Evolutionary conservation across 64 coral and sea anemone species (phyloP).

Genomic region (Anthopleura sola): DNA sequence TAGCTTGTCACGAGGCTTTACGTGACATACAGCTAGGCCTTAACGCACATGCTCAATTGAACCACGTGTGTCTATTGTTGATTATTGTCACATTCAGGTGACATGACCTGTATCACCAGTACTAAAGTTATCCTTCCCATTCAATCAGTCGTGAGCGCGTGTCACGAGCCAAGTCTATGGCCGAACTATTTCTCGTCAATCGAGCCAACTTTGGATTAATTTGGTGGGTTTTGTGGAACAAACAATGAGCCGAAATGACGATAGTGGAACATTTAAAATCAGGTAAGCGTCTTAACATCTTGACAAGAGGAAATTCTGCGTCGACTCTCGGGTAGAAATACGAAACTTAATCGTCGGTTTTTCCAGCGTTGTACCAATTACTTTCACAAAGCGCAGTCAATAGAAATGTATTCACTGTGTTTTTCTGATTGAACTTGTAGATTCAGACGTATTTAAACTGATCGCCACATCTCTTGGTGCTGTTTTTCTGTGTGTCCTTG

Average conservation of each 20-base stretch:
- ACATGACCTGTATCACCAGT: slow-evolving; percentile 8
- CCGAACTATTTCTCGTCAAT: background rate
- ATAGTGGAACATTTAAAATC: slow-evolving; percentile 13
- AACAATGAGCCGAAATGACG: slow-evolving; percentile 9
- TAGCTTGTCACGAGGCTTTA: background rate
- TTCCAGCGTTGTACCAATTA: background rate
- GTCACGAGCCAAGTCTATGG: background rate
- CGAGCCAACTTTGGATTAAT: background rate
- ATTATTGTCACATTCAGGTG: background rate
- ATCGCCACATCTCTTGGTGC: background rate
- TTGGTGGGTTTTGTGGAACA: slow-evolving; percentile 7
- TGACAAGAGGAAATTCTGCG: background rate
- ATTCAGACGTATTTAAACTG: background rate
- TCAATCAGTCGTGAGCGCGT: background rate
- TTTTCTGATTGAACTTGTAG: background rate
- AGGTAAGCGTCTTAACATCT: background rate
- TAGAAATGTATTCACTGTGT: background rate
- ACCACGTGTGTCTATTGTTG: slow-evolving; percentile 4
- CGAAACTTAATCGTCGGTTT: background rate
- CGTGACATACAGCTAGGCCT: background rate
- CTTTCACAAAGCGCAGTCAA: background rate
- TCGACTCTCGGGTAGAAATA: background rate
- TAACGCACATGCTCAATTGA: slow-evolving; percentile 8
- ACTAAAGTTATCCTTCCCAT: background rate
- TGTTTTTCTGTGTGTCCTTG: background rate